phyloP scores from a whole-genome alignment of 2,797 vertebrate genomes.

The Spatula clypeata region DNA sequence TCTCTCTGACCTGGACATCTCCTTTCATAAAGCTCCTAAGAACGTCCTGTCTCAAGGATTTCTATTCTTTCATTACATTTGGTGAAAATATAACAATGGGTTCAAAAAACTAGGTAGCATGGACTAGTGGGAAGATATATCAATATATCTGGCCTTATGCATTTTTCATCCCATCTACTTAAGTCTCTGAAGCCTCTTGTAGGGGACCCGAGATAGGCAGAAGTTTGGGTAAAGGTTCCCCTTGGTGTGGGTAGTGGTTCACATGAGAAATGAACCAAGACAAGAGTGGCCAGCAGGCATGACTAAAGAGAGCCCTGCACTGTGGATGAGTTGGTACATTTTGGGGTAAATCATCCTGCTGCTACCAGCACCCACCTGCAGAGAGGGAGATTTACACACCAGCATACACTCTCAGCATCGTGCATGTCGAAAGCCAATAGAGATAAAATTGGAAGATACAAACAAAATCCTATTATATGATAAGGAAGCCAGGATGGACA shows the following conservation, averaged over 20 bases:
- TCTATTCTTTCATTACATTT: background rate
- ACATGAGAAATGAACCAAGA: background rate
- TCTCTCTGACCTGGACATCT: background rate
- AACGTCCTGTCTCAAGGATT: background rate
- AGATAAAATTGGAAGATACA: conserved; percentile 10
- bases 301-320: rapidly evolving
- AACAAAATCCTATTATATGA: conserved; percentile 23
- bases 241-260: background rate
- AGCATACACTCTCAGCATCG: background rate
- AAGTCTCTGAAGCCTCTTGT: background rate
- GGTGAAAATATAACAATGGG: background rate
- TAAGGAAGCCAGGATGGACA: conserved; percentile 15
- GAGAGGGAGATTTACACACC: background rate
- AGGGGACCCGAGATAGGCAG: background rate
- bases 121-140: background rate
- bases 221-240: background rate
- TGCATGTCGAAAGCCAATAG: background rate
- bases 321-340: background rate
- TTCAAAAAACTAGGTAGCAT: background rate
- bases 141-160: background rate
- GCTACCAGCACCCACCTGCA: background rate
- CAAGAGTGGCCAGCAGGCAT: background rate
- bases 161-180: background rate
- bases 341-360: background rate
- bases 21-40: background rate